Percentiles rank a stretch among this genome's conserved stretches.
These are phyloP conservation scores for Oriolus oriolus DNA, from an alignment of 2,113 vertebrate species.

Conservation along the genomic window DNA sequence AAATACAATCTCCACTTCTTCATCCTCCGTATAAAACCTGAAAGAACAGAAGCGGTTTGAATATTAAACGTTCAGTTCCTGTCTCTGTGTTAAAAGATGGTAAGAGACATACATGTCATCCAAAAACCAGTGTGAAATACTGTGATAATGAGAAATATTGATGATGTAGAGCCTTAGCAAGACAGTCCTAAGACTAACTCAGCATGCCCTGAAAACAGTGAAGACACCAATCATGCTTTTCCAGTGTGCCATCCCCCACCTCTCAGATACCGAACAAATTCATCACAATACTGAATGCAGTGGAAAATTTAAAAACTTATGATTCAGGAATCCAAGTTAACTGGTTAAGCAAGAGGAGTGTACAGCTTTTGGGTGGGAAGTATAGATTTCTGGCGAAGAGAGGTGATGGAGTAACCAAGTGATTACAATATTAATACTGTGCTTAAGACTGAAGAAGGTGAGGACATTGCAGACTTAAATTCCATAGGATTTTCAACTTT, in stretches of 20 bases:
- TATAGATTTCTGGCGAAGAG: background rate
- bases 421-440: background rate
- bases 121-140: background rate
- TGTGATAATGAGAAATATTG: background rate
- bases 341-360: background rate
- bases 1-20: background rate
- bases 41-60: background rate
- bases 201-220: background rate
- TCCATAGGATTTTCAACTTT: background rate
- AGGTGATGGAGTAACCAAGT: background rate
- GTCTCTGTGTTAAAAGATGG: background rate
- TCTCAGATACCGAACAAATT: background rate
- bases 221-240: background rate
- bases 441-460: background rate
- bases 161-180: background rate
- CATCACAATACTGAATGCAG: background rate
- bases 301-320: rapidly evolving
- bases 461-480: background rate
- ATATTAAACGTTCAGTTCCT: background rate
- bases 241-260: background rate
- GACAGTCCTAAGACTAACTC: background rate
- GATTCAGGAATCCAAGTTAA: background rate
- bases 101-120: background rate
- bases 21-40: background rate
- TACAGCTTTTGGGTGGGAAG: background rate